Evolutionary conservation across 1,140 invertebrate species (phyloP).

Genomic region (silkworm (Bombyx mori)): ASM3026992v2 NC_085111.1:7118501-7119000

Average conservation of each 20-base stretch:
- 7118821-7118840: slow-evolving; percentile 51
- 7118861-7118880: slow-evolving; percentile 30
- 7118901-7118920: slow-evolving; percentile 47
- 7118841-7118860: slow-evolving; percentile 1
- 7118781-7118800: slow-evolving; percentile 58
- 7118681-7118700: slow-evolving; percentile 15
- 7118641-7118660: no score
- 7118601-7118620: no score
- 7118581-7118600: no score
- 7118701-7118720: slow-evolving; percentile 45
- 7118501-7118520: no score
- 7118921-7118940: neutral
- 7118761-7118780: slow-evolving; percentile 68
- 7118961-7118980: slow-evolving; percentile 52
- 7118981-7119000: slow-evolving; percentile 41
- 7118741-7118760: slow-evolving; percentile 68
- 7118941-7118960: neutral
- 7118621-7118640: no score
- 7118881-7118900: slow-evolving; percentile 66
- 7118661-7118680: no score
- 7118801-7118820: slow-evolving; percentile 56
- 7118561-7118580: no score
- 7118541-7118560: no score
- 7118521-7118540: no score
- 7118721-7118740: slow-evolving; percentile 68